phyloP scores from a whole-genome alignment of 1,140 invertebrate genomes.

The Metaphire vulgaris region DNA sequence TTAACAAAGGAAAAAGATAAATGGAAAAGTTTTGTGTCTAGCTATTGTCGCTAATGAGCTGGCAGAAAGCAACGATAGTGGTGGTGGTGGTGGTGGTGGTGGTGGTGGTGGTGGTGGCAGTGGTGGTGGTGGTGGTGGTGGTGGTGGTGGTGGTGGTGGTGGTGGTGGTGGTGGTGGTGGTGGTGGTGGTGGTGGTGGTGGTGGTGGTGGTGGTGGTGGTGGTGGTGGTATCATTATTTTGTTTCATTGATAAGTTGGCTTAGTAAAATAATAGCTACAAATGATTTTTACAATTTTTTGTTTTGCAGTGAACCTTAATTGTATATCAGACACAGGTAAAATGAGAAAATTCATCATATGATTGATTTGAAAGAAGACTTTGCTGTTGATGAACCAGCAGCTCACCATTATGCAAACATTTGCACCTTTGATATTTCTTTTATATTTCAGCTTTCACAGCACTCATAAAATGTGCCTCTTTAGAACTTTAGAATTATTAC shows the following conservation, averaged over 20 bases:
- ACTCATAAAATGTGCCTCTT: no score
- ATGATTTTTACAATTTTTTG: not conserved
- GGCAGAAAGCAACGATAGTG: no score
- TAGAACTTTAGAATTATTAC: no score
- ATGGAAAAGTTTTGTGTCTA: no score
- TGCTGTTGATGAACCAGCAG: no score
- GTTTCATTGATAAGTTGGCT: not conserved
- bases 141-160: constrained; percentile 1
- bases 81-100: constrained; percentile 1
- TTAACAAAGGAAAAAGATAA: no score
- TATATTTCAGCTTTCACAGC: no score
- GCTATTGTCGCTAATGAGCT: no score
- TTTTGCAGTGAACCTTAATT: not conserved
- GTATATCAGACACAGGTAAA: not conserved
- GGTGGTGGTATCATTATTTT: not conserved
- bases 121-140: constrained; percentile 1
- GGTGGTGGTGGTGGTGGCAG: not conserved
- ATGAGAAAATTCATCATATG: no score
- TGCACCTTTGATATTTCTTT: no score
- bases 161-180: constrained; percentile 1
- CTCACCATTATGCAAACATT: no score
- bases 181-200: constrained; percentile 1
- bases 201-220: constrained; percentile 1
- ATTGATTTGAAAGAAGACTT: no score
- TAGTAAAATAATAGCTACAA: not conserved